phyloP scores from a whole-genome alignment of 2,888 invertebrate species.

The Zygothrica quintamaculata region DNA sequence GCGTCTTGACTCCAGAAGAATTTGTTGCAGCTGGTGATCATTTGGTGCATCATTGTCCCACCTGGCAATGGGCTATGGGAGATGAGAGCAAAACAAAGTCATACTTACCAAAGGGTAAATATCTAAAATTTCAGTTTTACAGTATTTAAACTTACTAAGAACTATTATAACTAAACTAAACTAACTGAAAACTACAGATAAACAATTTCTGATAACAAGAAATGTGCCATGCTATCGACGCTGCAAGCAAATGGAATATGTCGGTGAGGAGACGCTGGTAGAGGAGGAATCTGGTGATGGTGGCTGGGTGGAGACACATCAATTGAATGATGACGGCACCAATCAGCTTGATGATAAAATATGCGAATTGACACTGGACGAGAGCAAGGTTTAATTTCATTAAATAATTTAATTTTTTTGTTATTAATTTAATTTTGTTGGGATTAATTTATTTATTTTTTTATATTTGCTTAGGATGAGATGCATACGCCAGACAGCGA shows the following conservation, averaged over 20 bases:
- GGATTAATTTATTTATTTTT: not conserved
- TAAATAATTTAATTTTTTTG: not conserved
- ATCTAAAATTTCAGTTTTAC: not conserved
- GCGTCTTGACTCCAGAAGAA: slow-evolving; percentile 99
- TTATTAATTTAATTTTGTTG: not conserved
- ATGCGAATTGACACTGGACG: slow-evolving; percentile 94
- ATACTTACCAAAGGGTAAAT: slow-evolving; percentile 90
- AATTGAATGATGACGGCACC: slow-evolving; percentile 89
- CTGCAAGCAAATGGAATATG: slow-evolving; percentile 90
- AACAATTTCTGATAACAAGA: slow-evolving; percentile 98
- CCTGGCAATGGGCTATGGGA: slow-evolving; percentile 98
- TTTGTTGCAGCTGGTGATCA: slow-evolving; percentile 99
- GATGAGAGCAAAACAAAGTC: slow-evolving; percentile 94
- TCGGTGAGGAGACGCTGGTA: slow-evolving; percentile 92
- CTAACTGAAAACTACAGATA: slow-evolving; percentile 86
- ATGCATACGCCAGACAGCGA: slow-evolving; percentile 75
- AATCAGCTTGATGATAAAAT: slow-evolving; percentile 86
- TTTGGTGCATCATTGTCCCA: slow-evolving; percentile 99
- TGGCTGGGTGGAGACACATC: slow-evolving; percentile 99
- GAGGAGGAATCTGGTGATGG: slow-evolving; percentile 94
- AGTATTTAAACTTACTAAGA: not conserved
- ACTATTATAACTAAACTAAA: not conserved
- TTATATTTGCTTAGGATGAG: slow-evolving; percentile 64
- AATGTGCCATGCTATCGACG: slow-evolving; percentile 98
- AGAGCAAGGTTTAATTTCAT: slow-evolving; percentile 84